Evolutionary conservation across 2,888 invertebrate species (phyloP), one percentile per base, ranked within the genome.

Genomic region (Drosophila colorata): DNA sequence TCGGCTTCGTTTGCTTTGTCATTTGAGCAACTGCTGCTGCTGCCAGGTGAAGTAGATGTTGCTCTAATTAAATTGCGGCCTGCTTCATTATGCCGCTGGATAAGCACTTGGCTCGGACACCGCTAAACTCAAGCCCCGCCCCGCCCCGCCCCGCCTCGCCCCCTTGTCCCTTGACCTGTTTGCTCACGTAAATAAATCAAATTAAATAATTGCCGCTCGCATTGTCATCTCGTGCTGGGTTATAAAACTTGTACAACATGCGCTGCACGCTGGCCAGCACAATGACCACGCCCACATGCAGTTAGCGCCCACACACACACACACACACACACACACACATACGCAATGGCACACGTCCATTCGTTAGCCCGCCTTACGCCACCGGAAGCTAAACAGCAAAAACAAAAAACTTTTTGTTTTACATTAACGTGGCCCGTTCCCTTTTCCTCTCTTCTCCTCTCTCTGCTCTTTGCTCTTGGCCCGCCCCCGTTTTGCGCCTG

Each of bases 191-290:
- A 88, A 83, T 83, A 86, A 88, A 83, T 86, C 84, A 83, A 88
- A 74, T 83, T 83, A 83, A 88, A 83, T 88, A 88, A 88, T 88
- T 86, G 74, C 78, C 84, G 68, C 84, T 83, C 71, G 69, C 69
- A 83, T 83, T 83, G 83, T 87, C 86, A 84, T 64, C 70, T 68
- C 61, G 58, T 55, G 52, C 53, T 47, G 60, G 57, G 49, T 76
- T 74, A 66, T 65, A 74, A 59, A 74, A 74, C 68, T 68, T 68
- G 68, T 59, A 52, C 47, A 68, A 41, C 55, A 61, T 53, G 43
- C 49, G 20, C 23, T 33, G 46, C 38, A 57, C 48, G 9, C 28
- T 66, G 57, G 35, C 60, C 52, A 40, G 51, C 41, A 60, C 31
- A 74, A 28, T 46, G 35, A 13, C 37, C 66, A 72, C 60, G 47